Conservation (phyloP, 2,888 invertebrate species). For the Aspidiotus rigidus region DNA sequence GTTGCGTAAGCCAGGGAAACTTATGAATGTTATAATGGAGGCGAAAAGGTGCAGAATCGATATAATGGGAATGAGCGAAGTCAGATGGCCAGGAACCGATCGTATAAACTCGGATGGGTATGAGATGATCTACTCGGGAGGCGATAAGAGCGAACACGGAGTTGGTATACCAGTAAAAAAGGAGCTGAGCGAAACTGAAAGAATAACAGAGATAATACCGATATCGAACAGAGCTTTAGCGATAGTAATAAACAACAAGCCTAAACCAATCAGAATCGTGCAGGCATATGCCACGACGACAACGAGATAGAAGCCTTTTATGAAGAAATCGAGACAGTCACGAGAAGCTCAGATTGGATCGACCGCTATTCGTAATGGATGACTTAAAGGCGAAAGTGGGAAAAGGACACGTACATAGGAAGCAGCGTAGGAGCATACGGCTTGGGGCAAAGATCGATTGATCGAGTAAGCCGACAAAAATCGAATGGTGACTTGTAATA, state of each 20-base stretch:
- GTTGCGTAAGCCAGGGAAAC: not conserved
- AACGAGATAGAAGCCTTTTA: not conserved
- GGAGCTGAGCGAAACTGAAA: not conserved
- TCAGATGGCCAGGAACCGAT: conserved; percentile 1
- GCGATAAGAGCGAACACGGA: not conserved
- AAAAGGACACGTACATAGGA: not conserved
- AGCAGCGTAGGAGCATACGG: not conserved
- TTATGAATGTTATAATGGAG: not conserved
- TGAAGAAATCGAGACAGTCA: not conserved
- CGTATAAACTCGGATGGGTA: not conserved
- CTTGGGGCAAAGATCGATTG: not conserved
- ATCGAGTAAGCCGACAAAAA: not conserved
- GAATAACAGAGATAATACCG: not conserved
- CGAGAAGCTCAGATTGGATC: too few relatives aligned
- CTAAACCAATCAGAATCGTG: not conserved
- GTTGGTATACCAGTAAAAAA: not conserved
- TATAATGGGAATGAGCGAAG: not conserved
- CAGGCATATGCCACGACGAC: not conserved
- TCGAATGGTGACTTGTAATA: not conserved
- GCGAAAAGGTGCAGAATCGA: not conserved
- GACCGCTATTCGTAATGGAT: not conserved
- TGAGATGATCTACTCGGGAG: not conserved
- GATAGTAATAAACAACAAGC: not conserved
- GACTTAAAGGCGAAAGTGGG: not conserved
- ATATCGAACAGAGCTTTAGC: not conserved